These are phyloP conservation scores for Lytechinus pictus DNA, from an alignment of 35 echinoderm and acorn worm species.

Conservation along the genomic window DNA sequence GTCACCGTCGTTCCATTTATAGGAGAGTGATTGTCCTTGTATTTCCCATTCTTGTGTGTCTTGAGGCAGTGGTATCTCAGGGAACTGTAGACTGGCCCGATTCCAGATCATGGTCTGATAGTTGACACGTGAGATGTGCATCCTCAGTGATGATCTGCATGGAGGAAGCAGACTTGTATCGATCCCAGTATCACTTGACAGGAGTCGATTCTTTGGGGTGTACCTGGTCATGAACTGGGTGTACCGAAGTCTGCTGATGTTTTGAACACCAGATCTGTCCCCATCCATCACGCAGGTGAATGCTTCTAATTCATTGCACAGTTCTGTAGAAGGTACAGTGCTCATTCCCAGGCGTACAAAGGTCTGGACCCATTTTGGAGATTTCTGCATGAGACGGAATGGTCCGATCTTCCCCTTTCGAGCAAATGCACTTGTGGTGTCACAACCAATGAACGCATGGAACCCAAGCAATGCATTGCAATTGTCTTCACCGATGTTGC, in stretches of 20 bases:
- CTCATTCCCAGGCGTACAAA: not conserved
- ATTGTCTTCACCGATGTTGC: not conserved
- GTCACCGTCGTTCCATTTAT: conserved; percentile 36
- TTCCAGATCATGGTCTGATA: conserved; percentile 43
- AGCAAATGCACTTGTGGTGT: conserved; percentile 37
- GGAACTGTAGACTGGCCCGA: not conserved
- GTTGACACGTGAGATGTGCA: conserved; percentile 38
- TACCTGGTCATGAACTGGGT: conserved; percentile 48
- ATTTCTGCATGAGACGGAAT: not conserved
- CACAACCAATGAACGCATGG: conserved; percentile 39
- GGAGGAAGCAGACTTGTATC: conserved; percentile 52
- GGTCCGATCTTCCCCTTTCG: conserved; percentile 26
- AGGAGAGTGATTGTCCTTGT: conserved; percentile 1
- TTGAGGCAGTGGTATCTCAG: not conserved
- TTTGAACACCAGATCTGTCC: conserved; percentile 7
- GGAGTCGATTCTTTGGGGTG: conserved; percentile 46
- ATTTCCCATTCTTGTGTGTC: conserved; percentile 8
- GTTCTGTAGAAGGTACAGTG: not conserved
- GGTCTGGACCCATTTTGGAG: not conserved
- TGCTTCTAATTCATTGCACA: not conserved
- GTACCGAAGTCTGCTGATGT: conserved; percentile 49
- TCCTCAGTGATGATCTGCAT: conserved; percentile 40
- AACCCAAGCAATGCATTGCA: conserved; percentile 32
- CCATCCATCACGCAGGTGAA: conserved; percentile 41
- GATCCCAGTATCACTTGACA: conserved; percentile 46